phyloP scores from a whole-genome alignment of 1,140 invertebrate species.

The Zaprionus camerounensis region DNA sequence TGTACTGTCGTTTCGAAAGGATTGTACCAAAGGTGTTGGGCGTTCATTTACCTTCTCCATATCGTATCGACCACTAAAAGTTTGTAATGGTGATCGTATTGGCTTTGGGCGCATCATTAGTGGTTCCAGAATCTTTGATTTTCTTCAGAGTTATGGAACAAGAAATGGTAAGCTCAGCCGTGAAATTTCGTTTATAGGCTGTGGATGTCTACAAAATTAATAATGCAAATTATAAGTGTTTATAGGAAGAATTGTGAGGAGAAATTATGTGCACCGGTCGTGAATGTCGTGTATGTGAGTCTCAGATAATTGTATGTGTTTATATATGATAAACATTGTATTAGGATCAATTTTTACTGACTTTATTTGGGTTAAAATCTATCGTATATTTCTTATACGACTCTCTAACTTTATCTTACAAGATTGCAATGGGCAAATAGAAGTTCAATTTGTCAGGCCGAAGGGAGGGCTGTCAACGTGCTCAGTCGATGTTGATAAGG shows the following conservation, averaged over 20 bases:
- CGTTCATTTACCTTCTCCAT: conserved; percentile 58
- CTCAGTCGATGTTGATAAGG: background rate
- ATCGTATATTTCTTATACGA: no score
- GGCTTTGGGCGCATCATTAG: conserved; percentile 69
- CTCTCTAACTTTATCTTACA: background rate
- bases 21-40: conserved; percentile 50
- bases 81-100: conserved; percentile 67
- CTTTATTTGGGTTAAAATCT: no score
- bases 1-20: conserved; percentile 68
- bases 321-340: no score
- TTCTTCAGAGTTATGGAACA: conserved; percentile 70
- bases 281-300: no score
- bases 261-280: no score
- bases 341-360: no score
- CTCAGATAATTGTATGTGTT: no score
- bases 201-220: conserved; percentile 35
- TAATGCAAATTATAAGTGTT: background rate
- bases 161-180: conserved; percentile 74
- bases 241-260: no score
- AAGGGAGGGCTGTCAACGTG: background rate
- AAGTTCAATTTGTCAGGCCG: conserved; percentile 33
- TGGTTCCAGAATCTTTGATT: conserved; percentile 66
- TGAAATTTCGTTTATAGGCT: conserved; percentile 51
- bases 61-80: conserved; percentile 66
- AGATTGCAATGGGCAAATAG: conserved; percentile 11